Evolutionary conservation across 2,888 invertebrate species (phyloP).

Genomic region (Strigamia maritima): DNA sequence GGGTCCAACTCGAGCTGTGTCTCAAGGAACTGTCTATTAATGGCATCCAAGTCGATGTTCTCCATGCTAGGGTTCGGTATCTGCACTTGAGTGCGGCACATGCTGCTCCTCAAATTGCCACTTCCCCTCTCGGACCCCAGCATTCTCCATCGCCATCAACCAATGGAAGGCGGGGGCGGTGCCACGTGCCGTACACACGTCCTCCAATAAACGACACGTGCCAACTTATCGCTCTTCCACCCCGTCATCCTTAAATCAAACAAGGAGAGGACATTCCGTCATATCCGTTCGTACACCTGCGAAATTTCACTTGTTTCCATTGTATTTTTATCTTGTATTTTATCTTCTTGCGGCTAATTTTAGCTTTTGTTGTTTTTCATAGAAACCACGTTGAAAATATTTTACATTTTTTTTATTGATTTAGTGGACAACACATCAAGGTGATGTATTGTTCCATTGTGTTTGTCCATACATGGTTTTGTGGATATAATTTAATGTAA

Average conservation of each 20-base stretch:
- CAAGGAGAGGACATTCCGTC: not conserved
- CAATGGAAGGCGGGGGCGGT: constrained; percentile 33
- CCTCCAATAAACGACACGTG: constrained; percentile 24
- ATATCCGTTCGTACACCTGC: not conserved
- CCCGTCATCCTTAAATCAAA: not conserved
- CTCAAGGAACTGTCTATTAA: constrained; percentile 63
- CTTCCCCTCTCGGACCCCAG: not conserved
- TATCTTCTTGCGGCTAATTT: too few species aligned
- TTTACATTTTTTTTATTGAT: too few species aligned
- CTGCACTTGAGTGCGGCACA: not conserved
- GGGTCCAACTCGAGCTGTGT: constrained; percentile 45
- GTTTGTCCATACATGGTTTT: too few species aligned
- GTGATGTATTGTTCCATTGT: too few species aligned
- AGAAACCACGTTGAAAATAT: too few species aligned
- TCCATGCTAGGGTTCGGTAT: constrained; percentile 56
- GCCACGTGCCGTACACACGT: constrained; percentile 16
- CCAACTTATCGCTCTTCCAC: not conserved
- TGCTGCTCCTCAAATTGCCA: constrained; percentile 1
- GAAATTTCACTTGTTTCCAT: not conserved
- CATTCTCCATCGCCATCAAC: not conserved
- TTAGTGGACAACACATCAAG: too few species aligned
- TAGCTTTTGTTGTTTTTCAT: too few species aligned
- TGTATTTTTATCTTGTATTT: too few species aligned
- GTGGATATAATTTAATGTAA: too few species aligned
- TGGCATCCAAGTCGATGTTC: constrained; percentile 65